These are phyloP conservation scores for Chamaedrilus cognettii DNA, from an alignment of 2,888 invertebrate species.

Conservation along the genomic window DNA sequence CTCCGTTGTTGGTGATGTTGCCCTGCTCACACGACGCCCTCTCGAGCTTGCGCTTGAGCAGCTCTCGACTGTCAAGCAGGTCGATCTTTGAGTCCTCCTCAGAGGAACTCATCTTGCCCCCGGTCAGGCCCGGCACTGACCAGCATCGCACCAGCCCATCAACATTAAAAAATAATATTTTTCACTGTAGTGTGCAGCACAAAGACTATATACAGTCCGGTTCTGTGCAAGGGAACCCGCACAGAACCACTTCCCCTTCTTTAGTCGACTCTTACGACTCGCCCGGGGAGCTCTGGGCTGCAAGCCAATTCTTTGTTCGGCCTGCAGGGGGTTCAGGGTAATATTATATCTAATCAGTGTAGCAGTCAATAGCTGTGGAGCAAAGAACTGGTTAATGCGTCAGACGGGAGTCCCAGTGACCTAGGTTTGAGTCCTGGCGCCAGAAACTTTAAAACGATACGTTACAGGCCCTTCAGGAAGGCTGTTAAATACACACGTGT, in stretches of 20 bases:
- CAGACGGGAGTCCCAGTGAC: too few species aligned
- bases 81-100: conserved; percentile 99
- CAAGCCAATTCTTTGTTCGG: too few species aligned
- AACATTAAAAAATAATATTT: background rate
- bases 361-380: conserved; percentile 2
- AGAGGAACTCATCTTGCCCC: conserved; percentile 86
- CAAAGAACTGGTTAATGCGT: too few species aligned
- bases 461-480: too few species aligned
- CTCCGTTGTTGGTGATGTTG: conserved; percentile 90
- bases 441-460: too few species aligned
- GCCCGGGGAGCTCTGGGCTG: too few species aligned
- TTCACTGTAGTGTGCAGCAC: background rate
- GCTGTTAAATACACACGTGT: too few species aligned
- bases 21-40: conserved; percentile 68
- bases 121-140: conserved; percentile 59
- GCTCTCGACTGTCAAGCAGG: conserved; percentile 75
- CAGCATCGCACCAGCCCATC: background rate
- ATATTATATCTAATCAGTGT: background rate
- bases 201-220: too few species aligned
- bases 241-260: too few species aligned
- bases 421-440: too few species aligned
- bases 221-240: too few species aligned
- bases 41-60: conserved; percentile 89
- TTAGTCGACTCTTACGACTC: too few species aligned
- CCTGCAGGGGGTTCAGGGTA: background rate